These are phyloP conservation scores for Eulimnadia texana DNA, from an alignment of 1,140 invertebrate species.

Conservation along the genomic window DNA sequence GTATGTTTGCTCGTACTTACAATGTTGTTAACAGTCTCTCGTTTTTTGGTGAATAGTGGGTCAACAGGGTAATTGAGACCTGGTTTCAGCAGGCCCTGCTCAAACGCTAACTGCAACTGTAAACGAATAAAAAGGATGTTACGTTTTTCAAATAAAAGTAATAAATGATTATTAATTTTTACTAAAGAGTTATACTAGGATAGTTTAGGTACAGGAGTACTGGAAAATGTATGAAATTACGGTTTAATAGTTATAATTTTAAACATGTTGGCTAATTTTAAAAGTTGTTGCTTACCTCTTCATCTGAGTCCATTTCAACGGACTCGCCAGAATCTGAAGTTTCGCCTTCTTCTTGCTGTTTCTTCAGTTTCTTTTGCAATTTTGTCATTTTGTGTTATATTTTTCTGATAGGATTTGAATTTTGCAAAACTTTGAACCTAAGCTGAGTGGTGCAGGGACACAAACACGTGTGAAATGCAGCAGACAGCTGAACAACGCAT, in stretches of 20 bases:
- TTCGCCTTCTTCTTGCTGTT: constrained; percentile 7
- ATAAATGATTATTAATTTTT: background rate
- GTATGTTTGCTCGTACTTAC: constrained; percentile 5
- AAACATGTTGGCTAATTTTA: background rate
- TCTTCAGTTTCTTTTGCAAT: background rate
- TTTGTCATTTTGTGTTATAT: background rate
- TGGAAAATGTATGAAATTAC: too few relatives aligned
- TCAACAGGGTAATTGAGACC: constrained; percentile 54
- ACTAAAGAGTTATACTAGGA: too few relatives aligned
- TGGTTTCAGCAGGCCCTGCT: constrained; percentile 59
- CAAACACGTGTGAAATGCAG: too few relatives aligned
- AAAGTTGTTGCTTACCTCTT: constrained; percentile 16
- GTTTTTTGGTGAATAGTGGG: constrained; percentile 18
- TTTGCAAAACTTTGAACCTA: too few relatives aligned
- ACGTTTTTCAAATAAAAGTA: background rate
- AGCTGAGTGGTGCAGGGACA: too few relatives aligned
- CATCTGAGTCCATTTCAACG: constrained; percentile 10
- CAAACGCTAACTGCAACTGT: constrained; percentile 71
- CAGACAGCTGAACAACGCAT: too few relatives aligned
- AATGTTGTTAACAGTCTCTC: constrained; percentile 23
- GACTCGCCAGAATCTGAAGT: constrained; percentile 8
- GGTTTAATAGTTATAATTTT: too few relatives aligned
- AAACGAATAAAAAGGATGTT: constrained; percentile 16
- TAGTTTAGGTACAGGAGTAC: too few relatives aligned
- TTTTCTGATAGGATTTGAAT: too few relatives aligned